Base-by-base conservation (phyloP, 1,140 invertebrate species). In the Cydia pomonella region DNA sequence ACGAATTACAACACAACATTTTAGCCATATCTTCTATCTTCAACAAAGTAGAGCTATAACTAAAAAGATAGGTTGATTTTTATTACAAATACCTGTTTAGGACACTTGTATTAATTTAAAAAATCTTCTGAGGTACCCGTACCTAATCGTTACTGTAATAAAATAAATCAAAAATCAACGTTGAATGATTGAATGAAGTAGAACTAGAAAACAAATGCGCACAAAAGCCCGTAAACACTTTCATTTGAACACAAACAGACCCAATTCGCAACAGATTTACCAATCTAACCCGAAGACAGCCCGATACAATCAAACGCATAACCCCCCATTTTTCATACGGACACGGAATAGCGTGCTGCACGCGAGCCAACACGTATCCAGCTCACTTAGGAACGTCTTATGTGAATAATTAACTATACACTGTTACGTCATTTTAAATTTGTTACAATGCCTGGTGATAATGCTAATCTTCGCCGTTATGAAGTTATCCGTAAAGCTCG, bases 181-280 rank as follows among this genome's bases (percentile, higher is more conserved):
- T n/a, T n/a, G n/a, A n/a, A n/a, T n/a, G n/a, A n/a, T n/a, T n/a
- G n/a, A n/a, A n/a, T n/a, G n/a, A n/a, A n/a, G n/a, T n/a, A n/a
- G 7, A 7, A 3, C 9, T 23, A 59, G 9, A 21, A 59, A 59
- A 23, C 23, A 23, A 21, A 23, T 23, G 21, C 53, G 6, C 21
- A 59, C 3, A 53, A 53, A 59, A 23, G 7, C 53, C 21, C 53
- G 9, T 59, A 59, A 59, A 59, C 53, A 59, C 53, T 23, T 59
- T 59, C 53, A 59, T 59, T 59, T 59, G 53, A 59, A 59, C 53
- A 59, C 53, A 53, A 53, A 53, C 50, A 59, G 53, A 59, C 53
- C 53, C 53, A 59, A 59, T 59, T 59, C 53, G 53, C 53, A 59
- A 59, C 53, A 59, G 53, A 59, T 59, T 18, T 59, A 59, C 53